Percentiles rank a stretch among this genome's conserved stretches.
These are phyloP conservation scores for Nemotelus nigrinus DNA, from an alignment of 2,888 invertebrate genomes.

Conservation along the genomic window DNA sequence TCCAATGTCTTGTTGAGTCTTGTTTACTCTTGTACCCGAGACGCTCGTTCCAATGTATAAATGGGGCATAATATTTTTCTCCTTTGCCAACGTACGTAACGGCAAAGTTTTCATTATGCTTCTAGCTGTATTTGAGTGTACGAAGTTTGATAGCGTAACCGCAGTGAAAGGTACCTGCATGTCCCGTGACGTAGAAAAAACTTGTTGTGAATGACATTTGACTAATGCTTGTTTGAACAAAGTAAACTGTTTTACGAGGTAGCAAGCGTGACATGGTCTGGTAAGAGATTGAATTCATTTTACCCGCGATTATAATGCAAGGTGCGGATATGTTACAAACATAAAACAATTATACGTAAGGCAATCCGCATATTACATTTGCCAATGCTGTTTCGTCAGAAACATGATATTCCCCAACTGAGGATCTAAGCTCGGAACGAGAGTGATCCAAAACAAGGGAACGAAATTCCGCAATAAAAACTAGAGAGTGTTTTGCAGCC, in stretches of 20 bases:
- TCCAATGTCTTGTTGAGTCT: no score
- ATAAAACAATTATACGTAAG: conserved; percentile 7
- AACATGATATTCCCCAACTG: neutral
- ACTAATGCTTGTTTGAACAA: conserved; percentile 30
- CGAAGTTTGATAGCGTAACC: neutral
- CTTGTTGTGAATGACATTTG: neutral
- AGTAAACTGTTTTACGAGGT: conserved; percentile 7
- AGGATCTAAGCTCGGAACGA: neutral
- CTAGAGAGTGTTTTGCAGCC: neutral
- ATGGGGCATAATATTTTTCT: no score
- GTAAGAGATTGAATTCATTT: neutral
- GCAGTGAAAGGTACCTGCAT: neutral
- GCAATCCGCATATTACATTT: conserved; percentile 11
- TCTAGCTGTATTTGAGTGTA: conserved; percentile 26
- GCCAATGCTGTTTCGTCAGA: neutral
- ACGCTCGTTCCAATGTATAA: no score
- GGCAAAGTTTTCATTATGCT: conserved; percentile 5
- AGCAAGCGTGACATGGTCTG: no score
- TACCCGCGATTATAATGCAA: conserved; percentile 6
- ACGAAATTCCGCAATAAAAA: no score
- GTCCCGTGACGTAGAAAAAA: neutral
- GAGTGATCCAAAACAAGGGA: neutral
- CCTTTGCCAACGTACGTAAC: neutral
- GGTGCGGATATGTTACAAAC: neutral
- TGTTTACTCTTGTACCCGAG: no score